Evolutionary conservation across 2,797 vertebrate species (phyloP).

Genomic region (Anniella stebbinsi): DNA sequence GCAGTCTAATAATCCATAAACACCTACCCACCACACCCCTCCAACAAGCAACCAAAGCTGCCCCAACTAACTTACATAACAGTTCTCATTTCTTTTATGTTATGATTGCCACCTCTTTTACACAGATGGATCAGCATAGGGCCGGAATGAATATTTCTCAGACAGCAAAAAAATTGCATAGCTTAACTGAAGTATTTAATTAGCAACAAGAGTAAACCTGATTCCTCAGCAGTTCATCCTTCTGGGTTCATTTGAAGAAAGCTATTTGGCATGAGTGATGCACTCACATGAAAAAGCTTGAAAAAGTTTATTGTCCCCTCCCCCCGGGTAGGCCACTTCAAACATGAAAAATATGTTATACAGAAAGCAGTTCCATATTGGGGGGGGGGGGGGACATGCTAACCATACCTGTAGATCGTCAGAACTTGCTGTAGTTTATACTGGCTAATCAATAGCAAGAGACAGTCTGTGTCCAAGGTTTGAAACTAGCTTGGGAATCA

Average conservation of each 20-base stretch:
- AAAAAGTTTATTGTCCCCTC: conserved; percentile 2
- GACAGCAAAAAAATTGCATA: conserved; percentile 41
- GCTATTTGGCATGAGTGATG: conserved; percentile 42
- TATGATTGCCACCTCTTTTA: conserved; percentile 32
- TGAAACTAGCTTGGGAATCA: neutral
- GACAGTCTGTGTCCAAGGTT: neutral
- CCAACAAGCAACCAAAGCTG: conserved; percentile 38
- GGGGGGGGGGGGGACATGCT: neutral
- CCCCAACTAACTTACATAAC: conserved; percentile 15
- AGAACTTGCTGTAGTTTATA: neutral
- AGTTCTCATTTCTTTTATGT: conserved; percentile 18
- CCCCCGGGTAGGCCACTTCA: neutral
- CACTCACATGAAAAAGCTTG: conserved; percentile 2
- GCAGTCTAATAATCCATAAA: conserved; percentile 50
- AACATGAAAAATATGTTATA: neutral
- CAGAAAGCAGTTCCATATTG: neutral
- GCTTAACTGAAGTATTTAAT: conserved; percentile 61
- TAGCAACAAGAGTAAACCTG: conserved; percentile 60
- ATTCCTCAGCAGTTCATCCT: conserved; percentile 41
- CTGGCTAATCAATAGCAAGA: neutral
- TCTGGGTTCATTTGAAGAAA: conserved; percentile 32
- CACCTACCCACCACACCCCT: conserved; percentile 30
- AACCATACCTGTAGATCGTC: neutral
- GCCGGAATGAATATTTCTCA: conserved; percentile 53
- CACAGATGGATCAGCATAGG: conserved; percentile 14